phyloP scores from a whole-genome alignment of 2,797 vertebrate species.

The Pseudomugil tenellus region DNA sequence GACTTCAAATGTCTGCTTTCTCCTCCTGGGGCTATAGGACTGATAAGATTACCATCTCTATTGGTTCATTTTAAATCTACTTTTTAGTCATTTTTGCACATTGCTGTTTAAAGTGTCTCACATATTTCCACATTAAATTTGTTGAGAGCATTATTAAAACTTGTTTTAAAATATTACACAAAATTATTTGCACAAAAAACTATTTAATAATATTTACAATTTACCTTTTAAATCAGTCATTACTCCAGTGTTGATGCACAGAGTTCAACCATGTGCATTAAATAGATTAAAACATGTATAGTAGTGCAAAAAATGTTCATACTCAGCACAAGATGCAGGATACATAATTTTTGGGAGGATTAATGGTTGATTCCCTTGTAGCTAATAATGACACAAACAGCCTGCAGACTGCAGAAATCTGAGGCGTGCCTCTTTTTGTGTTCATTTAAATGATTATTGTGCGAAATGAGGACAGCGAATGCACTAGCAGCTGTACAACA shows the following conservation, averaged over 20 bases:
- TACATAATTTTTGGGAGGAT: slow-evolving; percentile 21
- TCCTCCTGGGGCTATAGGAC: slow-evolving; percentile 31
- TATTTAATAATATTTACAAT: slow-evolving; percentile 55
- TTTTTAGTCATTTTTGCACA: neutral
- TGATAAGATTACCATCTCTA: slow-evolving; percentile 33
- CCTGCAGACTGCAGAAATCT: slow-evolving; percentile 29
- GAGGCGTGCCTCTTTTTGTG: slow-evolving; percentile 38
- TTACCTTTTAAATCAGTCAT: slow-evolving; percentile 47
- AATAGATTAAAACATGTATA: slow-evolving; percentile 46
- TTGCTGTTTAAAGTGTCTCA: slow-evolving; percentile 4
- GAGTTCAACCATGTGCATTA: slow-evolving; percentile 37
- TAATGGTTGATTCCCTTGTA: slow-evolving; percentile 39
- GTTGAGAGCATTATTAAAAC: slow-evolving; percentile 22
- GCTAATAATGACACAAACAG: slow-evolving; percentile 24
- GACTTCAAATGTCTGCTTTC: slow-evolving; percentile 53
- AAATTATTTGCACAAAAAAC: slow-evolving; percentile 25
- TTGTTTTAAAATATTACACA: slow-evolving; percentile 24
- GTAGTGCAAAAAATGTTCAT: slow-evolving; percentile 26
- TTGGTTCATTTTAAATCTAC: slow-evolving; percentile 18
- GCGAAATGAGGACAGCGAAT: slow-evolving; percentile 48
- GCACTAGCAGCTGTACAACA: slow-evolving; percentile 55
- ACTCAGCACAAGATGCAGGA: slow-evolving; percentile 18
- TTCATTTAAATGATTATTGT: slow-evolving; percentile 51
- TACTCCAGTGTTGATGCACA: slow-evolving; percentile 24
- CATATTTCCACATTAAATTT: slow-evolving; percentile 1